Evolutionary conservation across 30 jellyfish, hydroid and myxozoan species (phyloP).

Genomic region (Aurelia aurita complex sp. Pacific): DNA sequence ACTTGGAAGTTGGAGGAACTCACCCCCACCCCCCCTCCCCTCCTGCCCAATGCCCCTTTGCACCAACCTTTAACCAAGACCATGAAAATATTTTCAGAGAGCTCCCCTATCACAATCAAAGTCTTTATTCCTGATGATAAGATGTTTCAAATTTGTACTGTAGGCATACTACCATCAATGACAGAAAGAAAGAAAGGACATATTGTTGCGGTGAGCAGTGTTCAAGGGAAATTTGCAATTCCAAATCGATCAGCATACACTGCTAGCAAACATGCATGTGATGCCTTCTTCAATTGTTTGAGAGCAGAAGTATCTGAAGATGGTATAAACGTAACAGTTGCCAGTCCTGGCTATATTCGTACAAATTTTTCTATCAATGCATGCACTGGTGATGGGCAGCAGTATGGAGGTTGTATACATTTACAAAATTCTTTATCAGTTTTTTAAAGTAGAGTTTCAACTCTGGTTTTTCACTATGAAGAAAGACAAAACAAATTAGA

Average conservation of each 20-base stretch:
- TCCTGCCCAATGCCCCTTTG: no score
- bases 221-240: constrained; percentile 82
- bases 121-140: no score
- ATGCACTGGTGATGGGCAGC: constrained; percentile 68
- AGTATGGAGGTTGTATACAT: constrained; percentile 75
- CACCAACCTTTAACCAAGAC: no score
- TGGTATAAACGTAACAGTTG: constrained; percentile 63
- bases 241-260: constrained; percentile 87
- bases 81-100: no score
- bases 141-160: background rate
- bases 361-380: constrained; percentile 90
- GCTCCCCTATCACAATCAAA: no score
- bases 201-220: constrained; percentile 78
- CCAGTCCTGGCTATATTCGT: constrained; percentile 88
- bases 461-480: no score
- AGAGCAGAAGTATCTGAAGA: constrained; percentile 85
- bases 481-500: no score
- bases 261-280: constrained; percentile 90
- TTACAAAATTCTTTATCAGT: background rate
- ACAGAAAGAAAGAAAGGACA: constrained; percentile 72
- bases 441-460: background rate
- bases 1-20: no score
- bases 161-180: constrained; percentile 83
- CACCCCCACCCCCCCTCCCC: no score
- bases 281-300: constrained; percentile 85